phyloP scores from a whole-genome alignment of 2,888 invertebrate species.

The Dolomedes plantarius region DNA sequence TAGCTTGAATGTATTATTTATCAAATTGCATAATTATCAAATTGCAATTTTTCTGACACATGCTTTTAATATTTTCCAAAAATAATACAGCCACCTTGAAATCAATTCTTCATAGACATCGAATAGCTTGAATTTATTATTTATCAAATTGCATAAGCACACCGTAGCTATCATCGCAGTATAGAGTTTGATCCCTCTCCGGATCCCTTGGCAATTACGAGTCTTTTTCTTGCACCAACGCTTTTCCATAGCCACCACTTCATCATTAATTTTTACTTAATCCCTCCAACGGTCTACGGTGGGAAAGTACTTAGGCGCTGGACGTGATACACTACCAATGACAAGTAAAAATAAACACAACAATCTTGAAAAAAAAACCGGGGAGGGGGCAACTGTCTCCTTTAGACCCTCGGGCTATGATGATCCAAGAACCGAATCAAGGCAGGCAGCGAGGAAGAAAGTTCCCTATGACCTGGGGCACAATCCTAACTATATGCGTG shows the following conservation, averaged over 20 bases:
- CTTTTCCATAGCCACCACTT: not conserved
- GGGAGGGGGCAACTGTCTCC: conserved; percentile 47
- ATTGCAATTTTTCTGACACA: too few relatives aligned
- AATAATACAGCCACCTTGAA: too few relatives aligned
- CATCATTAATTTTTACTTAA: conserved; percentile 26
- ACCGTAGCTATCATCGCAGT: too few relatives aligned
- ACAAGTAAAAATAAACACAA: conserved; percentile 41
- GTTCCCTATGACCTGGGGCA: conserved; percentile 63
- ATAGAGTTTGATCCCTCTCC: too few relatives aligned
- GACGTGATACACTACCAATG: conserved; percentile 50
- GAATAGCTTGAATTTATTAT: too few relatives aligned
- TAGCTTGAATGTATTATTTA: too few relatives aligned
- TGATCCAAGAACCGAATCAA: conserved; percentile 30
- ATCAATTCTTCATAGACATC: too few relatives aligned
- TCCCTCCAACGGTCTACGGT: conserved; percentile 17
- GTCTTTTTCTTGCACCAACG: not conserved
- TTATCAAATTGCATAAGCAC: too few relatives aligned
- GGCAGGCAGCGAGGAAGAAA: conserved; percentile 28
- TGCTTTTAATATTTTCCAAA: too few relatives aligned
- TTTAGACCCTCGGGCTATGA: conserved; percentile 18
- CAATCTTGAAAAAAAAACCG: conserved; percentile 7
- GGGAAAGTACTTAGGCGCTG: conserved; percentile 43
- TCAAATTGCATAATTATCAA: too few relatives aligned
- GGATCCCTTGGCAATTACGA: too few relatives aligned
- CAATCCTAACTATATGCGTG: conserved; percentile 31